Evolutionary conservation across 2,797 vertebrate genomes (phyloP).

Genomic region (Sus cebifrons): DNA sequence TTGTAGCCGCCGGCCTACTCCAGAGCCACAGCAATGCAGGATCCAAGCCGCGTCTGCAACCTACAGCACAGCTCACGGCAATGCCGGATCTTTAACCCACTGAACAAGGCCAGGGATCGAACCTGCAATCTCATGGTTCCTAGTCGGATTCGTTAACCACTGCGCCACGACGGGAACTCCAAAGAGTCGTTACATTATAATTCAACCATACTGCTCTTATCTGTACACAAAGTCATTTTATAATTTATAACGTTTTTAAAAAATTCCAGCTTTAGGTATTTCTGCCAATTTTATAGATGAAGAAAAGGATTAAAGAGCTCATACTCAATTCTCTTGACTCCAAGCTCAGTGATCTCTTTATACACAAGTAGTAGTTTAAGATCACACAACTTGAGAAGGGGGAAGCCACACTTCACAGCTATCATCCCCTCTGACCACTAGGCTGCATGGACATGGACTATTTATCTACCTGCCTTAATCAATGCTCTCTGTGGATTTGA

Average conservation of each 20-base stretch:
- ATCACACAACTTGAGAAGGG: neutral
- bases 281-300: neutral
- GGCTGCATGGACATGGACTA: neutral
- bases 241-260: neutral
- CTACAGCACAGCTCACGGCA: too few relatives aligned
- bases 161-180: too few relatives aligned
- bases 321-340: neutral
- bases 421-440: neutral
- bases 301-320: neutral
- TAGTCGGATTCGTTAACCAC: too few relatives aligned
- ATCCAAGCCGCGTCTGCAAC: too few relatives aligned
- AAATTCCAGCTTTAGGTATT: slow-evolving; percentile 37
- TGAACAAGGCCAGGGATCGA: too few relatives aligned
- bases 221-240: neutral
- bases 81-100: too few relatives aligned
- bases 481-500: neutral
- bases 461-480: neutral
- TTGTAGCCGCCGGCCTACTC: too few relatives aligned
- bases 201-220: neutral
- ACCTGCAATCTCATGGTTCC: too few relatives aligned
- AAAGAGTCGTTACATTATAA: neutral
- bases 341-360: neutral
- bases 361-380: neutral
- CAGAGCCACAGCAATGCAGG: too few relatives aligned
- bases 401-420: slow-evolving; percentile 23